Base-by-base conservation (phyloP, 2,797 vertebrate genomes). In the Hephaestus fuliginosus region DNA sequence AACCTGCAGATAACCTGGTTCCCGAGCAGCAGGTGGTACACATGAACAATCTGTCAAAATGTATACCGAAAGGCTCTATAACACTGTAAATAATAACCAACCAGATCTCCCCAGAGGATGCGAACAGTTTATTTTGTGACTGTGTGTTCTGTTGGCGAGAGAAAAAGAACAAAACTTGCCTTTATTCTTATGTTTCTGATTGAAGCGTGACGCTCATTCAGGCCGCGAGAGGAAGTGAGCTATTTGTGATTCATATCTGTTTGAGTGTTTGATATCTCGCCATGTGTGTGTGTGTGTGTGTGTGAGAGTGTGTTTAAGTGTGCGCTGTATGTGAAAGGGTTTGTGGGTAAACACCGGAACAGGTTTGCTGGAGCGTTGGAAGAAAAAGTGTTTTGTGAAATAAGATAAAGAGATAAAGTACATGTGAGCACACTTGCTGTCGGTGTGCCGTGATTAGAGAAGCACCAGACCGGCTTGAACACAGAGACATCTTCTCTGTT, bases 191-290 rank as follows among this genome's bases (percentile, higher is more conserved):
- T 73, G 60, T 68, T 63, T 63, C 3, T 60, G 62, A 79, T 36
- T 77, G 86, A 85, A 87, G 84, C 12, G 14, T 68, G 83, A 33
- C 5, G 55, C 55, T 83, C 71, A 70, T 79, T 81, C 48, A 69
- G 74, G 83, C 76, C 43, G 41, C 7, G 12, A 41, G 73, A 63
- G 63, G 72, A 70, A 57, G 73, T 7, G 66, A 72, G 72, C 46
- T 65, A 11, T 76, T 80, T 86, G 78, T 64, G 69, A 85, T 78
- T 88, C 83, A 69, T 82, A 74, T 81, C 57, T 73, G 30, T 33
- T 11, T 53, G 39, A 57, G 60, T 8, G 73, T 69, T 74, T 86
- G 78, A 84, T 83, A 82, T 74, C 53, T 12, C 41, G 15, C 48
- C 18, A 70, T 63, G 73, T 74, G 55, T 71, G 52, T 62, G 44